These are phyloP conservation scores for Lacerta viridis DNA, from an alignment of 2,797 vertebrate species.

Conservation along the genomic window DNA sequence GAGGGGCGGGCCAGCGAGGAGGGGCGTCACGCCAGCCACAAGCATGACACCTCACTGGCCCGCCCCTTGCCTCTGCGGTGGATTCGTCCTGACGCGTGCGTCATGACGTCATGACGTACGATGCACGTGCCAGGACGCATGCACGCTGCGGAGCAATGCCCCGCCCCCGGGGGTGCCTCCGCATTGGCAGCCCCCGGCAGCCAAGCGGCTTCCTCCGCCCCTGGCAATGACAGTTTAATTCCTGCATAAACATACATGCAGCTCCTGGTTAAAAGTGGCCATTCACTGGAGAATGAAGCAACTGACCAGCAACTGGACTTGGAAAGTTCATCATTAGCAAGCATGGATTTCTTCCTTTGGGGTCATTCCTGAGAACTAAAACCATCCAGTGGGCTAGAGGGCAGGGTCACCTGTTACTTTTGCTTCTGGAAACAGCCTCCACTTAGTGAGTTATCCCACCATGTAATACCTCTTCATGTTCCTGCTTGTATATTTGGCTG, in stretches of 20 bases:
- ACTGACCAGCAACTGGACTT: neutral
- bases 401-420: neutral
- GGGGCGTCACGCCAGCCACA: too few relatives aligned
- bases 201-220: too few relatives aligned
- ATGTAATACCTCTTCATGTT: neutral
- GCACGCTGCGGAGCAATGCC: too few relatives aligned
- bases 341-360: neutral
- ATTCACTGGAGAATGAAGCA: slow-evolving; percentile 14
- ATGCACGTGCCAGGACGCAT: too few relatives aligned
- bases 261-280: slow-evolving; percentile 8
- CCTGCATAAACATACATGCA: slow-evolving; percentile 11
- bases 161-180: too few relatives aligned
- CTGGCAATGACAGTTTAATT: neutral
- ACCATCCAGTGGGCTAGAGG: neutral
- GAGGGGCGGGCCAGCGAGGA: too few relatives aligned
- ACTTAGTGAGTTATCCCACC: neutral
- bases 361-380: neutral
- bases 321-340: neutral
- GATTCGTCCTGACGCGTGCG: too few relatives aligned
- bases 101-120: too few relatives aligned
- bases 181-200: too few relatives aligned
- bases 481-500: neutral
- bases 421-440: neutral
- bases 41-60: too few relatives aligned
- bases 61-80: too few relatives aligned